Conservation (phyloP, 1,140 invertebrate genomes). For the Hesperophylax magnus region DNA sequence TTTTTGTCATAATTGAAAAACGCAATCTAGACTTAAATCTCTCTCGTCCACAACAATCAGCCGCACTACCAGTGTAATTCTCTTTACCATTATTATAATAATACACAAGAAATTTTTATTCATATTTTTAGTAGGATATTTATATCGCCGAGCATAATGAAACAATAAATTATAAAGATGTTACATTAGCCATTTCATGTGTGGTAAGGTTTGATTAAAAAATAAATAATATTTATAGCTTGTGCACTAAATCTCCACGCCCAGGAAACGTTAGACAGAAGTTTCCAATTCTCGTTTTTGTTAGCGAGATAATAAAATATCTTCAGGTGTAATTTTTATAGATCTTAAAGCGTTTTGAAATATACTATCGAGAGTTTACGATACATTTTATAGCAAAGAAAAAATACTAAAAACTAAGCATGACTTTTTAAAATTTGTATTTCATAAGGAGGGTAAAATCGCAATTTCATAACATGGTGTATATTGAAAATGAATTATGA, state of each 20-base stretch:
- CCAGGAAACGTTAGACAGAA: conserved; percentile 27
- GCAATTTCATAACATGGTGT: no score
- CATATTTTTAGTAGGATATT: conserved; percentile 25
- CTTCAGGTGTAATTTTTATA: no score
- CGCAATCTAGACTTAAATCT: conserved; percentile 11
- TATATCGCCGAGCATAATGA: conserved; percentile 31
- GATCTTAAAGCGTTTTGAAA: no score
- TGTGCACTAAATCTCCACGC: conserved; percentile 40
- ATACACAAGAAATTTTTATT: background rate
- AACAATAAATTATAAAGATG: conserved; percentile 39
- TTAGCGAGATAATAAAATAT: no score
- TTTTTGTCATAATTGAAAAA: conserved; percentile 41
- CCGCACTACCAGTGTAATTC: no score
- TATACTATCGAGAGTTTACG: no score
- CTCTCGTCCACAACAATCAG: conserved; percentile 5
- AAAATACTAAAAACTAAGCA: no score
- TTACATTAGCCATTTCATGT: conserved; percentile 38
- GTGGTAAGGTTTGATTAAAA: conserved; percentile 44
- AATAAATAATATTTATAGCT: conserved; percentile 45
- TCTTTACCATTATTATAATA: no score
- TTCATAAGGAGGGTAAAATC: no score
- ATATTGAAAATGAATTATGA: no score
- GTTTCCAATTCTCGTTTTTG: background rate
- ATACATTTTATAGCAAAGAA: no score
- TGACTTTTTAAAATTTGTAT: no score